Conservation (phyloP, 1,140 invertebrate genomes). For the Drosophila tristis region DNA sequence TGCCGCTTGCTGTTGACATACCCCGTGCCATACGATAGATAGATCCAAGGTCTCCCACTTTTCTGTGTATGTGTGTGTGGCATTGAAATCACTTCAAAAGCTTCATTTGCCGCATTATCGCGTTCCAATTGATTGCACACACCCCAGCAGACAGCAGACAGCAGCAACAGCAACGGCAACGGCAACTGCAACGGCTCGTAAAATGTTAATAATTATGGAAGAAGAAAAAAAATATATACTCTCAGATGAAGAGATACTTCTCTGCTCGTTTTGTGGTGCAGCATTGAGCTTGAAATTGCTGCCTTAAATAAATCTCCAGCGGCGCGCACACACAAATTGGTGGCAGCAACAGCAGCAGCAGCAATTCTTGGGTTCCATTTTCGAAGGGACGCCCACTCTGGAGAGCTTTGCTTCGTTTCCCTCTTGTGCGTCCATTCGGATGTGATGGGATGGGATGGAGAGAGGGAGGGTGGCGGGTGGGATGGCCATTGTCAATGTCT, state of each 20-base stretch:
- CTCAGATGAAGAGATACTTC: not conserved
- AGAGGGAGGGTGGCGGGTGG: not conserved
- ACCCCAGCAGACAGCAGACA: not conserved
- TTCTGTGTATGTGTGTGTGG: not conserved
- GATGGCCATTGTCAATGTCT: conserved; percentile 70
- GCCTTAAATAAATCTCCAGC: conserved; percentile 42
- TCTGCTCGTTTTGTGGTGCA: not conserved
- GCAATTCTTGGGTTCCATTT: conserved; percentile 26
- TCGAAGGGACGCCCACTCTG: not conserved
- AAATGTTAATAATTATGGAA: conserved; percentile 50
- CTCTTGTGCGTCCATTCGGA: conserved; percentile 1
- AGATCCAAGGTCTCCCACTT: conserved; percentile 21
- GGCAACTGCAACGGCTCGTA: conserved; percentile 4
- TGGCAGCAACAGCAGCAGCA: conserved; percentile 41
- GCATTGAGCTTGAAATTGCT: conserved; percentile 50
- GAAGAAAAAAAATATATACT: conserved; percentile 17
- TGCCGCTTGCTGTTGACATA: conserved; percentile 20
- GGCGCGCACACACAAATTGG: conserved; percentile 59
- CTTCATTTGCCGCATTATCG: conserved; percentile 46
- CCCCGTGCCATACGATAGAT: conserved; percentile 3
- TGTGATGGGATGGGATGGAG: too few species aligned
- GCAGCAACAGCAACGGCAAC: not conserved
- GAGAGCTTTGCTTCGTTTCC: conserved; percentile 8
- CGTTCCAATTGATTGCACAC: conserved; percentile 57
- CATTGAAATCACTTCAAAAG: conserved; percentile 46